Conservation (phyloP, 2,797 vertebrate genomes). For the Channallabes apus region DNA sequence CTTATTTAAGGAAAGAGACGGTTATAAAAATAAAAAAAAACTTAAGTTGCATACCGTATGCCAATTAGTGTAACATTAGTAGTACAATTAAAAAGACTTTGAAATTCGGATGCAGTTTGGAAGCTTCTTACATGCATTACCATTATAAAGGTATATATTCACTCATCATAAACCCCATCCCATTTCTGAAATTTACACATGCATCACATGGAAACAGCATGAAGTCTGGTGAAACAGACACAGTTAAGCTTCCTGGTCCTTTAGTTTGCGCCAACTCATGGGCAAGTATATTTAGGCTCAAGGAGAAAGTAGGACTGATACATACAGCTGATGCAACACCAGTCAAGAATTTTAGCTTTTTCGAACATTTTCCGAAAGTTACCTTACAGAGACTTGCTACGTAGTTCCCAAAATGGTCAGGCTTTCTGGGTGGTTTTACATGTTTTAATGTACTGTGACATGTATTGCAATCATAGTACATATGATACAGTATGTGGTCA, state of each 20-base stretch:
- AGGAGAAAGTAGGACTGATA: background rate
- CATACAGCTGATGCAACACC: conserved; percentile 15
- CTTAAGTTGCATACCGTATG: background rate
- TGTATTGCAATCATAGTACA: background rate
- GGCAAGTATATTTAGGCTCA: conserved; percentile 1
- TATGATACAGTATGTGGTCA: background rate
- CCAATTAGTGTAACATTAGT: background rate
- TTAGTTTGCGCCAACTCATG: background rate
- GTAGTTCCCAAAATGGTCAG: too few relatives aligned
- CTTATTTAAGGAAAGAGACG: too few relatives aligned
- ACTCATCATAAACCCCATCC: background rate
- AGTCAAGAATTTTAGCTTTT: conserved; percentile 1
- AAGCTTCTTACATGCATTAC: conserved; percentile 16
- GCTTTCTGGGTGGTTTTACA: background rate
- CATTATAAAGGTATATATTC: background rate
- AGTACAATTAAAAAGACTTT: background rate
- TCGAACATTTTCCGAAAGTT: background rate
- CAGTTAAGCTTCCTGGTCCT: background rate
- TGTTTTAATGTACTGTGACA: background rate
- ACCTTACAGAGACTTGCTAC: background rate
- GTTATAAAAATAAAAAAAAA: background rate
- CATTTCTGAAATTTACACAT: background rate
- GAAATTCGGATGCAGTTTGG: background rate
- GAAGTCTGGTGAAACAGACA: background rate
- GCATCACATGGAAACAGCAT: background rate